These are phyloP conservation scores for Lucilia cuprina DNA, from an alignment of 1,140 invertebrate species.

Conservation along the genomic window DNA sequence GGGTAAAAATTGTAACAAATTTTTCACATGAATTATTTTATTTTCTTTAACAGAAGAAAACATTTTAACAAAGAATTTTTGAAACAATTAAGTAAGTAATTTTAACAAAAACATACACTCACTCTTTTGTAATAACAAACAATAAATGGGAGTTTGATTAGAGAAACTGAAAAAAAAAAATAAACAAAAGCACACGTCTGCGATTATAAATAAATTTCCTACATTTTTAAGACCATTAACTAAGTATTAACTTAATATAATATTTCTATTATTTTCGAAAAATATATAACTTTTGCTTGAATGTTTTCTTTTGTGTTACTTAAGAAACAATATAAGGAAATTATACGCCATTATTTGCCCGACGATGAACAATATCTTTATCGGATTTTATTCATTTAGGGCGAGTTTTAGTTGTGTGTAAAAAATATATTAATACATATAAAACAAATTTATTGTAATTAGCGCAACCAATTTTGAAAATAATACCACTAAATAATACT, in stretches of 20 bases:
- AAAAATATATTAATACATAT: neutral
- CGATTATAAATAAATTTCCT: slow-evolving; percentile 14
- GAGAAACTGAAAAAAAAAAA: neutral
- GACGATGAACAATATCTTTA: neutral
- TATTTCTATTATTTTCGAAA: neutral
- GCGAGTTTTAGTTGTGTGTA: neutral
- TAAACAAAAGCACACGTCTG: slow-evolving; percentile 20
- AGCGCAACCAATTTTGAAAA: neutral
- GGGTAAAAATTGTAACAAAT: neutral
- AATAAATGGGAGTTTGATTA: neutral
- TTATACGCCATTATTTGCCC: neutral
- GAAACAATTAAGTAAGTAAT: neutral
- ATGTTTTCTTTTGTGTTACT: neutral
- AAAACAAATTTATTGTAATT: neutral
- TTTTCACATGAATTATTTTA: neutral
- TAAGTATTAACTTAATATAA: no score
- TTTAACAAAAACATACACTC: neutral
- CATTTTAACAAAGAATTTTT: neutral
- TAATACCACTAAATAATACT: neutral
- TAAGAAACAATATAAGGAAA: neutral
- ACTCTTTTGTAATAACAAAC: neutral
- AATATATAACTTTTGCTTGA: neutral
- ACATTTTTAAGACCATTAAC: neutral
- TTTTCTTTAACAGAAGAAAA: neutral
- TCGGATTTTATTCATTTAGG: neutral